Evolutionary conservation across 2,888 invertebrate species (phyloP), one percentile per base, ranked within the genome.

Genomic region (Scelioninae gen. 2): DNA sequence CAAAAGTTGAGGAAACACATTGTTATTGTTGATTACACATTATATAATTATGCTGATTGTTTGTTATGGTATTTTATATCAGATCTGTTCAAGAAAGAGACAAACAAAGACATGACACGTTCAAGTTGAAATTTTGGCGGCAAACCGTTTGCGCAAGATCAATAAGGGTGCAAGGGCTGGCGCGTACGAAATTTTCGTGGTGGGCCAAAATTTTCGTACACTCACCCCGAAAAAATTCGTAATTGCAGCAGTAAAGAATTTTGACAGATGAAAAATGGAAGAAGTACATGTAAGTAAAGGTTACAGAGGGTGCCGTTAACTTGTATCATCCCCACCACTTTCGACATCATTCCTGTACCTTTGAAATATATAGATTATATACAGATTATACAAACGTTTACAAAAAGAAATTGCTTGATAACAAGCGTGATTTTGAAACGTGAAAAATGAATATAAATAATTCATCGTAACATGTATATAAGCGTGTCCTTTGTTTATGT

Each of bases 361-460:
- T 58, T 63, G 45, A 53, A 41, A 43, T 52, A 46, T 41, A 39
- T 63, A 55, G 48, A 33, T 67, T 37, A 58, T 46, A 50, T 18
- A 70, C 19, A 6, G 7, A 15, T 19, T 35, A 45, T 28, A 16
- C n/a, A 37, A 65, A 65, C 2, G 46, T 55, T 65, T 69, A 68
- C 65, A 77, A 78, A 22, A 77, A 75, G 79, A 80, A 81, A 77
- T 57, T 78, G 78, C 78, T 75, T 80, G 61, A 78, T 78, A 83
- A 78, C 82, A 83, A 83, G 82, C 83, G 80, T 79, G 79, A 79
- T 76, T 80, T 73, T 64, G 64, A 77, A 79, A 61, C 78, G 72
- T 78, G 70, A 63, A 75, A 53, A 71, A 73, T 73, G 61, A 76
- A 68, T 74, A 76, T 68, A 61, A n/a, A n/a, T n/a, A n/a, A n/a